These are phyloP conservation scores for Acleris cristana DNA, from an alignment of 2,888 invertebrate species.

Conservation along the genomic window DNA sequence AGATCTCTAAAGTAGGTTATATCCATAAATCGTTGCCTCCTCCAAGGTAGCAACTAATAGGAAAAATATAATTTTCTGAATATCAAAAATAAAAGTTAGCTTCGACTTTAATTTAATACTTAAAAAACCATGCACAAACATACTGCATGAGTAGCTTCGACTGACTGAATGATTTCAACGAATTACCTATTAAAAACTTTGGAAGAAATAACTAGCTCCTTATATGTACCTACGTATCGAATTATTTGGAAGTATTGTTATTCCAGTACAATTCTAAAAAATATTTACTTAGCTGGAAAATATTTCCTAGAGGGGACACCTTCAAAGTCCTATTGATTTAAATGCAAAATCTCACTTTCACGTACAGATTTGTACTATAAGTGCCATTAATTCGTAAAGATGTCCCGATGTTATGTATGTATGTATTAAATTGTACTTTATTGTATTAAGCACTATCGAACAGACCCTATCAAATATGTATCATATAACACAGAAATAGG, in stretches of 20 bases:
- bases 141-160: conserved; percentile 54
- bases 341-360: conserved; percentile 45
- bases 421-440: conserved; percentile 44
- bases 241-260: conserved; percentile 31
- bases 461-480: conserved; percentile 38
- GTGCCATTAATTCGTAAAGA: conserved; percentile 40
- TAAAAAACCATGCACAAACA: conserved; percentile 64
- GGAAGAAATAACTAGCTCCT: conserved; percentile 34
- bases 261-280: conserved; percentile 25
- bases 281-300: conserved; percentile 22
- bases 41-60: conserved; percentile 71
- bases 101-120: conserved; percentile 56
- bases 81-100: conserved; percentile 80
- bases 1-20: conserved; percentile 73
- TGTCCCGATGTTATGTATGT: conserved; percentile 30
- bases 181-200: conserved; percentile 27
- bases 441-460: conserved; percentile 44
- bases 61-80: conserved; percentile 77
- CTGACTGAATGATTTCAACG: conserved; percentile 45
- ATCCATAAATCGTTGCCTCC: conserved; percentile 64
- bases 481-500: conserved; percentile 58
- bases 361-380: conserved; percentile 48
- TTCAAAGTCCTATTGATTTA: conserved; percentile 30
- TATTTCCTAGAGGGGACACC: conserved; percentile 23
- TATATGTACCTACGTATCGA: conserved; percentile 24